Evolutionary conservation across 2,888 invertebrate species (phyloP), one percentile per base, ranked within the genome.

Genomic region (Ditula angustiorana): DNA sequence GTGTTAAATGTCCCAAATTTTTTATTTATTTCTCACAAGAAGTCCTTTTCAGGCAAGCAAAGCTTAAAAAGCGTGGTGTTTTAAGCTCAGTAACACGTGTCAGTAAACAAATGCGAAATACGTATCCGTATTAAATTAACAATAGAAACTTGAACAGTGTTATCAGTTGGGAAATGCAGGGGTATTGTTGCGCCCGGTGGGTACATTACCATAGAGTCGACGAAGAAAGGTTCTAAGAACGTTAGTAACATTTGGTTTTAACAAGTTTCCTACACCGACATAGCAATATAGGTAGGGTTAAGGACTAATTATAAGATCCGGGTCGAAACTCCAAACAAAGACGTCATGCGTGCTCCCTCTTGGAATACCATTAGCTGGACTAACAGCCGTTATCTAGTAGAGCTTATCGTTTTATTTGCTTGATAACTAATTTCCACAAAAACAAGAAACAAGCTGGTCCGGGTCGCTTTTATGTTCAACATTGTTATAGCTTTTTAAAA

Each of bases 401-500:
- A 7, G 28, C 50, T 50, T 50, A 50, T 50, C 50, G 21, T 50
- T 46, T 46, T 50, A 28, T 30, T 50, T 50, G 50, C 50, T 19
- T 50, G 50, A 50, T 50, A 50, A 50, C 30, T 5, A 5, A 50
- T 19, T 50, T 50, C 50, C 19, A 50, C 19, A 50, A 30, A 50
- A 50, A 28, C 16, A 30, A 30, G 11, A 50, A 28, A n/a, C n/a
- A 24, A 24, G n/a, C 10, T 30, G 16, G 8, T 2, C 10, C 37
- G 13, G 13, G 2, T 8, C 37, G 37, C 37, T 16, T 37, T 10
- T 11, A 4, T 10, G 5, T 11, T 21, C 13, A 23, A n/a, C n/a
- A n/a, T n/a, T n/a, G n/a, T n/a, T n/a, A n/a, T n/a, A n/a, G n/a
- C n/a, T n/a, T n/a, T n/a, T n/a, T n/a, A n/a, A n/a, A n/a, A n/a